Conservation (phyloP, 2,888 invertebrate genomes). For the Tridacna gigas region DNA sequence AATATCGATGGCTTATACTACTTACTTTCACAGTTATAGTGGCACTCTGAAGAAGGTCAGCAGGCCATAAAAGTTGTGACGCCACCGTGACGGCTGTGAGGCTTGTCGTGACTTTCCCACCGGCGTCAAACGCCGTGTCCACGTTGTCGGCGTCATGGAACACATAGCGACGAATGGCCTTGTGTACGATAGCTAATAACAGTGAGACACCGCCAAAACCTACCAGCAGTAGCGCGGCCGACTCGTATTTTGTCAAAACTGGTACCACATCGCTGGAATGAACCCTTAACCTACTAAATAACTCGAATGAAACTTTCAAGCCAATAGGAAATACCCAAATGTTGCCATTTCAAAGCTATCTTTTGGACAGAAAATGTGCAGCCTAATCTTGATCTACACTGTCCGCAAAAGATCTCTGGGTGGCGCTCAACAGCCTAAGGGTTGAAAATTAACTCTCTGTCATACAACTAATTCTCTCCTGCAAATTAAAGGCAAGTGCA, state of each 20-base stretch:
- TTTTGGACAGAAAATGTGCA: no score
- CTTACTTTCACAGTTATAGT: conserved; percentile 70
- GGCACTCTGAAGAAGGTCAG: conserved; percentile 70
- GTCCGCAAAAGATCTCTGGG: no score
- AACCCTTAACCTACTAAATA: no score
- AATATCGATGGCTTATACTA: no score
- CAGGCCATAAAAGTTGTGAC: conserved; percentile 73
- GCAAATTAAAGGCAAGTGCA: no score
- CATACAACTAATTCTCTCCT: no score
- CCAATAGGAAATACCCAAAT: no score
- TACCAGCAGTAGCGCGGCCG: conserved; percentile 66
- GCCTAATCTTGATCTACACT: no score
- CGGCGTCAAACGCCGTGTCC: conserved; percentile 75
- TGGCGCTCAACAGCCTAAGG: no score
- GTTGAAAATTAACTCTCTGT: no score
- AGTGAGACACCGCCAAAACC: conserved; percentile 74
- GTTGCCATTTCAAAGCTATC: no score
- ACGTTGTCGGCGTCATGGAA: conserved; percentile 72
- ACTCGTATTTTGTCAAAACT: conserved; percentile 66
- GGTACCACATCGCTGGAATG: conserved; percentile 27
- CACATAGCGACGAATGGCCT: conserved; percentile 66
- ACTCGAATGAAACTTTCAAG: no score
- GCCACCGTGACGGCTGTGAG: conserved; percentile 72
- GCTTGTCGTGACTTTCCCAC: conserved; percentile 61
- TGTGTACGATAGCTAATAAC: conserved; percentile 68